Evolutionary conservation across 2,888 invertebrate genomes (phyloP).

Genomic region (Ormyrus labotus): DNA sequence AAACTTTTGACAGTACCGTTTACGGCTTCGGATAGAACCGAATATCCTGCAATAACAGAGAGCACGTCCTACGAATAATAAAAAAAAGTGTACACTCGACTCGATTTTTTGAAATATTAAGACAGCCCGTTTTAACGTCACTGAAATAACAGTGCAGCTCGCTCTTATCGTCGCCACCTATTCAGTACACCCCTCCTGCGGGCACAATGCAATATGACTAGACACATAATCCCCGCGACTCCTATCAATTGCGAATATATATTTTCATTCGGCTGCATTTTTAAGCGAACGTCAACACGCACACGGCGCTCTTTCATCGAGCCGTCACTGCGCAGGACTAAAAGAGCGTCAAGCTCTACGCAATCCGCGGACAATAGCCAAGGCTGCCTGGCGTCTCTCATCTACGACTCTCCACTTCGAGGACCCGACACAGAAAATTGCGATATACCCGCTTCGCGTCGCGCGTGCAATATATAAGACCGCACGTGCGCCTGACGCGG

Average conservation of each 20-base stretch:
- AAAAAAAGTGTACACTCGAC: too few relatives aligned
- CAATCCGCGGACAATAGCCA: not conserved
- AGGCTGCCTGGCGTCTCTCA: not conserved
- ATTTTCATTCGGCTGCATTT: slow-evolving; percentile 23
- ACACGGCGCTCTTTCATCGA: slow-evolving; percentile 7
- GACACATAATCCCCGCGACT: too few relatives aligned
- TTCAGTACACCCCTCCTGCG: not conserved
- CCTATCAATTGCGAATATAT: slow-evolving; percentile 17
- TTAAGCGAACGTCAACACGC: not conserved
- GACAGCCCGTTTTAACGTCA: slow-evolving; percentile 10
- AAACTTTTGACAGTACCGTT: too few relatives aligned
- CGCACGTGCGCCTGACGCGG: not conserved
- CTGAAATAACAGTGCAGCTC: slow-evolving; percentile 17
- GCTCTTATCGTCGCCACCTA: not conserved
- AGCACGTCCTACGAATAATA: too few relatives aligned
- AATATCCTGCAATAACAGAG: too few relatives aligned
- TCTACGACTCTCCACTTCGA: not conserved
- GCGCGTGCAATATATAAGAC: not conserved
- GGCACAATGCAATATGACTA: not conserved
- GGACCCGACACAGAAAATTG: not conserved
- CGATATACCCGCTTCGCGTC: not conserved
- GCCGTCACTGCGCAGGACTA: not conserved
- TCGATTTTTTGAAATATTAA: too few relatives aligned
- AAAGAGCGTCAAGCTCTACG: not conserved
- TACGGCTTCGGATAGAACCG: not conserved